phyloP scores from a whole-genome alignment of 2,888 invertebrate species.

The Elmis aenea region DNA sequence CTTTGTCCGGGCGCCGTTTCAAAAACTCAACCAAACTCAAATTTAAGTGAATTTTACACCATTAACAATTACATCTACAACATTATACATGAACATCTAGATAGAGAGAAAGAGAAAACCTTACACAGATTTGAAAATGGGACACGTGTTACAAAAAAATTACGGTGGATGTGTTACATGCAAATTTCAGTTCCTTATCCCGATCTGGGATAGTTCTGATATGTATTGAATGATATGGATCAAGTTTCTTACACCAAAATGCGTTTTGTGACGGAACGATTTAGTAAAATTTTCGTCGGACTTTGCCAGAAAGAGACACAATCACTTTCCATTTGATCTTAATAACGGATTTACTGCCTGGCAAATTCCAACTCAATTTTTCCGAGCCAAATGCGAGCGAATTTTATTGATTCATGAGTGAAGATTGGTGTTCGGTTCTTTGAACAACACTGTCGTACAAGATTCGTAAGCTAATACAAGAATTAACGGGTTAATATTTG shows the following conservation, averaged over 20 bases:
- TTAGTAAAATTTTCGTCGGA: constrained; percentile 11
- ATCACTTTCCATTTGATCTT: constrained; percentile 29
- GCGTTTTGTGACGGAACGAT: not conserved
- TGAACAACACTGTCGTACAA: too few species aligned
- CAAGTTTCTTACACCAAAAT: constrained; percentile 8
- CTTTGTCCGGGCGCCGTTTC: constrained; percentile 12
- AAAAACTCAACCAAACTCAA: constrained; percentile 3
- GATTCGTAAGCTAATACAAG: too few species aligned
- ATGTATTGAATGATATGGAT: constrained; percentile 30
- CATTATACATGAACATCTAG: constrained; percentile 10
- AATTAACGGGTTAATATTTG: too few species aligned
- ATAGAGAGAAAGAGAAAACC: constrained; percentile 13
- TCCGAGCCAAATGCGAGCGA: too few species aligned
- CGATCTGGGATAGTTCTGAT: constrained; percentile 29
- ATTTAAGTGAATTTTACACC: not conserved
- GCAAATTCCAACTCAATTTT: too few species aligned
- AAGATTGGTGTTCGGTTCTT: too few species aligned
- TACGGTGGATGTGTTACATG: constrained; percentile 22
- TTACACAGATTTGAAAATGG: constrained; percentile 16
- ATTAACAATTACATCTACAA: not conserved
- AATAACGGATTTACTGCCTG: not conserved
- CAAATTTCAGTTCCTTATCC: not conserved
- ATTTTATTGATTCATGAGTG: too few species aligned
- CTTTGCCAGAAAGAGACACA: constrained; percentile 36
- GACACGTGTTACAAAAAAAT: constrained; percentile 22